Percentiles rank a stretch among this genome's conserved stretches.
Evolutionary conservation across 1,140 invertebrate genomes (phyloP).

Genomic region (Brachionus koreanus): DNA sequence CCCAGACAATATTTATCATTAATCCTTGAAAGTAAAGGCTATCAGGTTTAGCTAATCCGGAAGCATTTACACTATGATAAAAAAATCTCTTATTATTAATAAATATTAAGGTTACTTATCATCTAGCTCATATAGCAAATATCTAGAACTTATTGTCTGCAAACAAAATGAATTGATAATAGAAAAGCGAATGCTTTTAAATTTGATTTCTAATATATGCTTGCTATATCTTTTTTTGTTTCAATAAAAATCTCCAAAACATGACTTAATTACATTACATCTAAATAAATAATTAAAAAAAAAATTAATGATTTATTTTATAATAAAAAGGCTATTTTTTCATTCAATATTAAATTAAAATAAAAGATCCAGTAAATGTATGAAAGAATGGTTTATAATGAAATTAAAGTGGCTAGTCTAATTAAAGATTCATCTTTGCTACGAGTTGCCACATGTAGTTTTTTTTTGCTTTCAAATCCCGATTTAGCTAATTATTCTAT

Average conservation of each 20-base stretch:
- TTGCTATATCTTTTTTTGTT: too few relatives aligned
- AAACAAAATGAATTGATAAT: too few relatives aligned
- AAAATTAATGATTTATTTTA: neutral
- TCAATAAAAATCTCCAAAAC: too few relatives aligned
- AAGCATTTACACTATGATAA: neutral
- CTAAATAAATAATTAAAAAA: too few relatives aligned
- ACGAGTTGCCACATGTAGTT: neutral
- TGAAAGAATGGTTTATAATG: neutral
- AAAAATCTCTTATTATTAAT: neutral
- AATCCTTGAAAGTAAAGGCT: slow-evolving; percentile 21
- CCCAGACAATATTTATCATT: neutral
- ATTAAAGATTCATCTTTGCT: neutral
- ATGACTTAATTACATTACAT: too few relatives aligned
- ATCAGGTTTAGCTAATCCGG: slow-evolving; percentile 12
- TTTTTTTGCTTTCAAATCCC: neutral
- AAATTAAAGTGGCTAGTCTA: slow-evolving; percentile 1
- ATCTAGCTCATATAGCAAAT: neutral
- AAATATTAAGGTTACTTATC: neutral
- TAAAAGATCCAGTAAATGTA: neutral
- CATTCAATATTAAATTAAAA: neutral
- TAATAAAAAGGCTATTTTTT: neutral
- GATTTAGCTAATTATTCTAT: neutral
- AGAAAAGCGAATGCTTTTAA: too few relatives aligned
- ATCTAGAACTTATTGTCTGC: too few relatives aligned
- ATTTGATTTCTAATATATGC: too few relatives aligned